Percentiles rank a stretch among this genome's conserved stretches.
phyloP scores from a whole-genome alignment of 2,113 vertebrate genomes.

The Microtus montanus region DNA sequence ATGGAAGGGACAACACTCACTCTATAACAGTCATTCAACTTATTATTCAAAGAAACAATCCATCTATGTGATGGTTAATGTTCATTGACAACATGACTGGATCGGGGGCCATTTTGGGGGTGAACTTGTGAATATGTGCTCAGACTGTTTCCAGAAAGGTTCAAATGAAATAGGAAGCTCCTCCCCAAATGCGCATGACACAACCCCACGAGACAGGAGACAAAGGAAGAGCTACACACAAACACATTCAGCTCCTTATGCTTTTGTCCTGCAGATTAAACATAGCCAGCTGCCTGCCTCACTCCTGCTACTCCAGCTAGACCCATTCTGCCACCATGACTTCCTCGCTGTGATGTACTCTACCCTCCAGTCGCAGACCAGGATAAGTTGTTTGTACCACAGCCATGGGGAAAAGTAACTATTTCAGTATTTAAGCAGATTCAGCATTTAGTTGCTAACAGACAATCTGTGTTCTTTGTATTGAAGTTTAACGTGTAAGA shows the following conservation, averaged over 20 bases:
- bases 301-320: neutral
- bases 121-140: neutral
- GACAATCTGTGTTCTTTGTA: slow-evolving; percentile 27
- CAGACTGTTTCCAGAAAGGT: neutral
- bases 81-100: no score
- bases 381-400: neutral
- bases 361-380: no score
- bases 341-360: neutral
- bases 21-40: slow-evolving; percentile 28
- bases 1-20: neutral
- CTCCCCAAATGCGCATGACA: neutral
- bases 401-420: neutral
- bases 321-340: neutral
- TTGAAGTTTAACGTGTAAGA: neutral
- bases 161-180: neutral
- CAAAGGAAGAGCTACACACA: neutral
- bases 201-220: no score
- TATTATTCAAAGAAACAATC: neutral
- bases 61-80: neutral
- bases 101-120: neutral
- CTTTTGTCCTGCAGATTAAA: neutral
- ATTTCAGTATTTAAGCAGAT: neutral
- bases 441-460: slow-evolving; percentile 21
- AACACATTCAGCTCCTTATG: neutral
- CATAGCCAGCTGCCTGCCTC: neutral